Conservation (phyloP, 92 coral and sea anemone genomes). For the Zoanthus sociatus region DNA sequence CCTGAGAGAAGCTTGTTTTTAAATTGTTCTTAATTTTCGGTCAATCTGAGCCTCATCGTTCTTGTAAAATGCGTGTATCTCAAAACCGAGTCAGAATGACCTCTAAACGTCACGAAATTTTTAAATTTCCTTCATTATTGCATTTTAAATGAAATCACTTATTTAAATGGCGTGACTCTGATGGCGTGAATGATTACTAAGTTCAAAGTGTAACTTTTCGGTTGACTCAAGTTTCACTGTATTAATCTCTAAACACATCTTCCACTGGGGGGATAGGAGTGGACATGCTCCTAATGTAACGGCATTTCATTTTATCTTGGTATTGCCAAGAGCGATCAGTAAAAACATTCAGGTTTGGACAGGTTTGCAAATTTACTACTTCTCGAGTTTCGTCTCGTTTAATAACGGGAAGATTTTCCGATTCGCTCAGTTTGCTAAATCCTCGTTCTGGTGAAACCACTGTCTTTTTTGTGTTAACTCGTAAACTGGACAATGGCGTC, state of each 20-base stretch:
- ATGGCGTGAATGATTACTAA: too few species aligned
- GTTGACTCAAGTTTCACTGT: background rate
- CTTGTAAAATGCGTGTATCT: too few species aligned
- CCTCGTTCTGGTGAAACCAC: conserved; percentile 14
- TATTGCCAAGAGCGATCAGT: conserved; percentile 81
- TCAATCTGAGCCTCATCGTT: too few species aligned
- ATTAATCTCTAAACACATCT: conserved; percentile 54
- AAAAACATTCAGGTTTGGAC: conserved; percentile 71
- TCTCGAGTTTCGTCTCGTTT: conserved; percentile 64
- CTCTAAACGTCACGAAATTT: too few species aligned
- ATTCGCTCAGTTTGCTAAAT: conserved; percentile 33
- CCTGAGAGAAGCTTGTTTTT: too few species aligned
- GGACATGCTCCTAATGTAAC: conserved; percentile 70
- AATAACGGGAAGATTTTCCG: conserved; percentile 11
- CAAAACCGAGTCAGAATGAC: too few species aligned
- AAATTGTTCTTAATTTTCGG: too few species aligned
- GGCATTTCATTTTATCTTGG: conserved; percentile 71
- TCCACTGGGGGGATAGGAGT: conserved; percentile 79
- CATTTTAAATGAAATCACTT: too few species aligned
- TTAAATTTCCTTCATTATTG: too few species aligned
- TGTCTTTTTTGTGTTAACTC: conserved; percentile 49
- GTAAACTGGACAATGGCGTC: conserved; percentile 65
- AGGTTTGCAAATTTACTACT: conserved; percentile 73
- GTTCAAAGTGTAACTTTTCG: too few species aligned
- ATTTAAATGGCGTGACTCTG: too few species aligned